Percentiles rank a stretch among this genome's conserved stretches.
These are phyloP conservation scores for Parnassius smintheus DNA, from an alignment of 2,888 invertebrate species.

Conservation along the genomic window DNA sequence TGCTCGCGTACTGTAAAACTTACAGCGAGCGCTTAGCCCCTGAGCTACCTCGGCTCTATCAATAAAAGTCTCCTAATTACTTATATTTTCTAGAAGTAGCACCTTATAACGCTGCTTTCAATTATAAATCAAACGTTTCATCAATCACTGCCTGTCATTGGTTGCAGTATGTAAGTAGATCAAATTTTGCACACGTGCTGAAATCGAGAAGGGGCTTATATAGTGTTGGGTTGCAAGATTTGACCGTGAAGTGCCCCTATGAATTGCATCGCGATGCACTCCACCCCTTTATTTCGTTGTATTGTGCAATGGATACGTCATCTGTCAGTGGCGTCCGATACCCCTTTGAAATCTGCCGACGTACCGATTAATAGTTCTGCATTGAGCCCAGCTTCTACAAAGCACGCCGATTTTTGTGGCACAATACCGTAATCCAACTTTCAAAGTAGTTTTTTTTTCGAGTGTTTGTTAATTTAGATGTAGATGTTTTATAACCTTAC, in stretches of 20 bases:
- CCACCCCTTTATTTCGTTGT: conserved; percentile 67
- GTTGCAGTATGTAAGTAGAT: conserved; percentile 11
- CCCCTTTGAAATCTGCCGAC: conserved; percentile 71
- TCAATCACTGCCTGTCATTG: conserved; percentile 24
- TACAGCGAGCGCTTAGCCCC: too few species aligned
- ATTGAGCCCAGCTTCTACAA: not conserved
- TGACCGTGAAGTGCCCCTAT: conserved; percentile 74
- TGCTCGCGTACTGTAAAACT: too few species aligned
- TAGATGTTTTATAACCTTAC: too few species aligned
- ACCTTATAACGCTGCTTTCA: not conserved
- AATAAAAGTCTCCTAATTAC: too few species aligned
- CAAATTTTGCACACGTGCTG: conserved; percentile 58
- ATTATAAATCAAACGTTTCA: conserved; percentile 4
- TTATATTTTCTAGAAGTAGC: too few species aligned
- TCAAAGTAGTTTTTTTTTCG: too few species aligned
- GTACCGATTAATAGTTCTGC: conserved; percentile 29
- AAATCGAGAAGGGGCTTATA: conserved; percentile 52
- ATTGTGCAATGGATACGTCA: conserved; percentile 76
- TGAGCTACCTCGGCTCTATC: too few species aligned
- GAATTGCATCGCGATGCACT: conserved; percentile 75
- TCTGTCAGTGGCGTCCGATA: conserved; percentile 57
- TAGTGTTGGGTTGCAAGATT: conserved; percentile 67
- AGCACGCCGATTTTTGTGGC: not conserved
- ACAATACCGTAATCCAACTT: too few species aligned
- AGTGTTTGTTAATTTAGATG: too few species aligned